Evolutionary conservation across 1,140 invertebrate species (phyloP).

Genomic region (Marisa cornuarietis): DNA sequence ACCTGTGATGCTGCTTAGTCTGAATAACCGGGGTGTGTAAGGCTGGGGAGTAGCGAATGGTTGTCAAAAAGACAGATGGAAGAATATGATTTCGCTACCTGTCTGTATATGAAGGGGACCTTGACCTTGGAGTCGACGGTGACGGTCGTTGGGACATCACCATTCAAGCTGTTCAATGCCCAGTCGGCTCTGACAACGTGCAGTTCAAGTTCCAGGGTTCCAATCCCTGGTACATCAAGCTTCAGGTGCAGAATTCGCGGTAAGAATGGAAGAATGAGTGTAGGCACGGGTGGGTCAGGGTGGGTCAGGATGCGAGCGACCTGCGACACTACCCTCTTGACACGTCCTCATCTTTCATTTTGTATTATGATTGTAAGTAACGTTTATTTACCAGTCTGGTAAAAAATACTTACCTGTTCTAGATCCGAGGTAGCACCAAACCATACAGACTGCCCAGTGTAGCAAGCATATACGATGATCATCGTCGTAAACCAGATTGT

Average conservation of each 20-base stretch:
- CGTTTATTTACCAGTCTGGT: background rate
- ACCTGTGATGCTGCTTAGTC: background rate
- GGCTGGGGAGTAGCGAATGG: too few species aligned
- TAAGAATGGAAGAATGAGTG: background rate
- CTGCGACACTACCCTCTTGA: background rate
- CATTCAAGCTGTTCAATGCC: slow-evolving; percentile 54
- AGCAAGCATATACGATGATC: background rate
- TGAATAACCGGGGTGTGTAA: too few species aligned
- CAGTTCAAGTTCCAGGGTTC: slow-evolving; percentile 54
- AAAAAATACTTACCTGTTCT: too few species aligned
- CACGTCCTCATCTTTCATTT: background rate
- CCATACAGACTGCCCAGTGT: background rate
- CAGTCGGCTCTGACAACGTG: slow-evolving; percentile 44
- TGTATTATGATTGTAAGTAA: too few species aligned
- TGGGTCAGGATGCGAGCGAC: background rate
- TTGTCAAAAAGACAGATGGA: too few species aligned
- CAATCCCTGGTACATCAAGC: slow-evolving; percentile 53
- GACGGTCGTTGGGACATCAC: slow-evolving; percentile 54
- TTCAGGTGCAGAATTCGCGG: slow-evolving; percentile 53
- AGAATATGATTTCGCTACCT: too few species aligned
- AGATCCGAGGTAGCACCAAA: background rate
- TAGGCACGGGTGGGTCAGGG: background rate
- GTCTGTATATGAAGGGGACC: slow-evolving; percentile 30
- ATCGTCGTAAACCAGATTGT: background rate
- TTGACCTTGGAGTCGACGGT: slow-evolving; percentile 50